A percentile compares a stretch with the other conserved stretches of the same genome.
Evolutionary conservation across 30 jellyfish, hydroid and myxozoan species (phyloP).

Genomic region (Calvadosia cruxmelitensis): DNA sequence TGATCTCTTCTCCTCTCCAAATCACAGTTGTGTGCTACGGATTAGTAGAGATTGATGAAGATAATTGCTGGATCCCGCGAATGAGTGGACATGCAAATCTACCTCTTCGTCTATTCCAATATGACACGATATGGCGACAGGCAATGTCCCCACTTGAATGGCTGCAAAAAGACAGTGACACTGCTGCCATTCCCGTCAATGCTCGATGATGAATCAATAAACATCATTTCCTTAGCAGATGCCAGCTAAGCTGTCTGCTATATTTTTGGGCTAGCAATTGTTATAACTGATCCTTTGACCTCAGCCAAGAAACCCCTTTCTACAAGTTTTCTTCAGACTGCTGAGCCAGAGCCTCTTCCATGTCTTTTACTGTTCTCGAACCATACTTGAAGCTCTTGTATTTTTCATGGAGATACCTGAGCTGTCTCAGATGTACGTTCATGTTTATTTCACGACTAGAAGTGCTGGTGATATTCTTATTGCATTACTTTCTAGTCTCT

Average conservation of each 20-base stretch:
- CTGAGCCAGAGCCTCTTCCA: not conserved
- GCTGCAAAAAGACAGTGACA: not conserved
- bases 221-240: not conserved
- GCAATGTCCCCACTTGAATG: not conserved
- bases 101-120: not conserved
- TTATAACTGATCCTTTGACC: no score
- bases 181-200: not conserved
- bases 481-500: no score
- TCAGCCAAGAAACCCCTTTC: not conserved
- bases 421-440: not conserved
- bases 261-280: no score
- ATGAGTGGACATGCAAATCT: not conserved
- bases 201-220: not conserved
- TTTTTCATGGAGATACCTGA: not conserved
- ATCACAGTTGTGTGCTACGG: no score
- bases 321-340: not conserved
- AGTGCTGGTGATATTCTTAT: no score
- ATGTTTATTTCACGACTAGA: no score
- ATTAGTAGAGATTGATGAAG: no score
- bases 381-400: not conserved
- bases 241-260: not conserved
- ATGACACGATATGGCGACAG: not conserved
- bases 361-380: not conserved
- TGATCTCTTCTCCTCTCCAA: not conserved
- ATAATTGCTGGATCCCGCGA: no score